Evolutionary conservation across 2,888 invertebrate species (phyloP), one percentile per base, ranked within the genome.

Genomic region (Ashinkailepas kermadecensis): DNA sequence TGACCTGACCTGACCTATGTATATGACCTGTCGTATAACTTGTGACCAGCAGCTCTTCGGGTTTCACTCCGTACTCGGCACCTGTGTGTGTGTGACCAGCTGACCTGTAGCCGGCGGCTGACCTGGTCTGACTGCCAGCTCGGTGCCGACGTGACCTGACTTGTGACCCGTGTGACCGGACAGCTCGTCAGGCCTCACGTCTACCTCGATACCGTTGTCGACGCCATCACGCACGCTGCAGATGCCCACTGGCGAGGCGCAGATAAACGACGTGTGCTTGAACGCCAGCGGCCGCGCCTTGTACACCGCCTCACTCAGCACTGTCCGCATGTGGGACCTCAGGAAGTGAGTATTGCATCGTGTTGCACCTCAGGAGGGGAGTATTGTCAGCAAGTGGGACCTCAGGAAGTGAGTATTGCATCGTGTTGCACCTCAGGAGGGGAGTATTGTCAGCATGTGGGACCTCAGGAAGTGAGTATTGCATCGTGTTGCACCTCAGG

Each of bases 301-400:
- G 0, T 95, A 93, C 88, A 92, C 93, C 23, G 94, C 94, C 9
- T 91, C 93, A 13, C 93, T 92, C 15, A 94, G 93, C 87, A 92
- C 92, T 85, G 92, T 95, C 81, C 89, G 94, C n/a, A 90, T 94
- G 15, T 95, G 95, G 95, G 95, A 95, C 87, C 87, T 95, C 21
- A 89, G 93, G 84, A 93, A 87, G 88, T 88, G 86, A 84, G 85
- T 84, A 9, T 9, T 7, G 70, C 25, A 15, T 23, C 54, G 57
- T 39, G 57, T 13, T 79, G 39, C 4, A 39, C 39, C 39, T 1
- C 39, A 39, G 39, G 39, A 39, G 39, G 39, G 39, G 39, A 94
- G 93, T 87, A 92, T 92, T 85, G 92, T 95, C 81, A 89, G 94
- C n/a, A 90, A 94, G 15, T 95, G 95, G 95, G 95, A 95, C 87